Percentiles rank a stretch among this genome's conserved stretches.
Evolutionary conservation across 30 jellyfish, hydroid and myxozoan species (phyloP).

Genomic region (Haliclystus octoradiatus): DNA sequence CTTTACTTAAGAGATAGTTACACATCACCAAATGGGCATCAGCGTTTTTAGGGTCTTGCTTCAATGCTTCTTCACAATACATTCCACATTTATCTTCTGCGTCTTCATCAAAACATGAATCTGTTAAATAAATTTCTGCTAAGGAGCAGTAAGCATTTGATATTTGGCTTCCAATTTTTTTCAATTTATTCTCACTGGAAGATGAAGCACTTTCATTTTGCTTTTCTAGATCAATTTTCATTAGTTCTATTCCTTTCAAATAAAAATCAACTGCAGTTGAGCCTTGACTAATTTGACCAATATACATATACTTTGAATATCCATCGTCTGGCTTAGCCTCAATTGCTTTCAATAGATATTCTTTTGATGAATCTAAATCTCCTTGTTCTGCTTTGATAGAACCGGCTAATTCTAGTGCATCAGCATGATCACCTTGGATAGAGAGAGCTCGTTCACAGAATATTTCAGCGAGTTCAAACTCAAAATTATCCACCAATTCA

Average conservation of each 20-base stretch:
- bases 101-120: conserved; percentile 69
- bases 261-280: conserved; percentile 59
- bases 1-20: conserved; percentile 49
- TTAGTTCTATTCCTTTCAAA: conserved; percentile 66
- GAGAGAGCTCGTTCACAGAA: conserved; percentile 82
- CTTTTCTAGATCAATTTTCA: conserved; percentile 32
- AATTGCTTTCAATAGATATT: conserved; percentile 53
- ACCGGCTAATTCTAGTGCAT: conserved; percentile 61
- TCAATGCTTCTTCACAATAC: conserved; percentile 68
- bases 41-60: conserved; percentile 31
- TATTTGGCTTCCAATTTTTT: conserved; percentile 8
- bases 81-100: conserved; percentile 69
- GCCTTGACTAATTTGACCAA: conserved; percentile 90
- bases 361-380: conserved; percentile 41
- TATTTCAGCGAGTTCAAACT: conserved; percentile 67
- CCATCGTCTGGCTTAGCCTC: conserved; percentile 56
- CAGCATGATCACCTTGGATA: conserved; percentile 45
- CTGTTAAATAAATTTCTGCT: conserved; percentile 92
- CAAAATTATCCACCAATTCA: conserved; percentile 70
- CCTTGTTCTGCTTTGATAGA: conserved; percentile 79
- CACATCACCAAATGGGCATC: conserved; percentile 76
- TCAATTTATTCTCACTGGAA: background rate
- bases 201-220: conserved; percentile 1
- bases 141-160: conserved; percentile 84
- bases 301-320: conserved; percentile 79